A percentile compares a stretch with the other conserved stretches of the same genome.
These are phyloP conservation scores for Crocuta crocuta DNA, from an alignment of 2,113 vertebrate species.

Conservation along the genomic window DNA sequence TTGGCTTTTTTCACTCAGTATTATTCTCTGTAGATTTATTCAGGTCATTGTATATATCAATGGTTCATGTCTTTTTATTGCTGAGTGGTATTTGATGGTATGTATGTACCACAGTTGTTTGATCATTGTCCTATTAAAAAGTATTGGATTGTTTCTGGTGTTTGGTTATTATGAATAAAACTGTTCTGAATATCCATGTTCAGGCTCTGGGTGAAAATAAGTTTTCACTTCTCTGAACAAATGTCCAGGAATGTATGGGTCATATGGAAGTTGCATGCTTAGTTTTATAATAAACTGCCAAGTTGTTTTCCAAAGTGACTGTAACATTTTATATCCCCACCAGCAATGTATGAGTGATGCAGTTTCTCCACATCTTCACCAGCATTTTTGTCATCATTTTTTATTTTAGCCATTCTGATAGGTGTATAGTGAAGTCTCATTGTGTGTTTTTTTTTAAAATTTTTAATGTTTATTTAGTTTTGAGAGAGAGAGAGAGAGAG, in stretches of 20 bases:
- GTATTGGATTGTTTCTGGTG: not conserved
- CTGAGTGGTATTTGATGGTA: not conserved
- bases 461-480: too few relatives aligned
- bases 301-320: not conserved
- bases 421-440: not conserved
- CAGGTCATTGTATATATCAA: not conserved
- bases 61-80: not conserved
- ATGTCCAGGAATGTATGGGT: not conserved
- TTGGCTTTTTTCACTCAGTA: not conserved
- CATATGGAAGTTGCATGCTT: not conserved
- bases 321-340: not conserved
- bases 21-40: not conserved
- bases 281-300: not conserved
- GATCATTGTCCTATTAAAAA: not conserved
- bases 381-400: not conserved
- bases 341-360: not conserved
- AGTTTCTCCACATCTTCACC: not conserved
- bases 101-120: not conserved
- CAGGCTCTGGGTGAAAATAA: not conserved
- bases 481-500: too few relatives aligned
- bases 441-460: not conserved
- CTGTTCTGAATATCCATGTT: not conserved
- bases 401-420: not conserved
- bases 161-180: not conserved
- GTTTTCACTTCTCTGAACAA: not conserved